A percentile compares a stretch with the other conserved stretches of the same genome.
These are phyloP conservation scores for Tetragnatha montana DNA, from an alignment of 2,888 invertebrate species.

Conservation along the genomic window DNA sequence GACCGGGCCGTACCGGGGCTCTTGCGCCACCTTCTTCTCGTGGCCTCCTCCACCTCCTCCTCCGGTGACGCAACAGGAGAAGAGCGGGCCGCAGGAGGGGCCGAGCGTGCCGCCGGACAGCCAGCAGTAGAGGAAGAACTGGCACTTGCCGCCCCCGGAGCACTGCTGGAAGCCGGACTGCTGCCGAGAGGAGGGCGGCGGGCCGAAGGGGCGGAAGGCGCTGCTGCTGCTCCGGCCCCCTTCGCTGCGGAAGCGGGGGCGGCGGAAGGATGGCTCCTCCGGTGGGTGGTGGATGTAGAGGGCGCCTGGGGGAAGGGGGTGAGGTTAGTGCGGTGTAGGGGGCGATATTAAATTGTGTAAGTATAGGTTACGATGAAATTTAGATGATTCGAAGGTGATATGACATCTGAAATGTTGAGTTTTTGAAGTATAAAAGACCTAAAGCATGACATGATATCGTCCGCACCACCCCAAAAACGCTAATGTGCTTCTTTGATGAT, in stretches of 20 bases:
- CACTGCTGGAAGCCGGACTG: conserved; percentile 65
- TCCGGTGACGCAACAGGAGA: conserved; percentile 72
- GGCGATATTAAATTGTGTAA: too few species aligned
- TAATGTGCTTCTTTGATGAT: too few species aligned
- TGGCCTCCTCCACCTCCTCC: background rate
- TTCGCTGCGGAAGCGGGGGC: conserved; percentile 21
- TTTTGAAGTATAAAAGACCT: too few species aligned
- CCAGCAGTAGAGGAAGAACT: conserved; percentile 73
- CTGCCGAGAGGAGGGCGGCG: conserved; percentile 41
- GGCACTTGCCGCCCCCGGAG: conserved; percentile 72
- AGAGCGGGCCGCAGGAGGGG: conserved; percentile 73
- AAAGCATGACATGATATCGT: too few species aligned
- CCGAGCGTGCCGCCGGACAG: conserved; percentile 73
- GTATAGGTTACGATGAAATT: too few species aligned
- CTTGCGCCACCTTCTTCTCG: conserved; percentile 41
- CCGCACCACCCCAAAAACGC: too few species aligned
- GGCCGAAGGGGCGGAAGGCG: conserved; percentile 24
- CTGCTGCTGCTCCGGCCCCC: conserved; percentile 27
- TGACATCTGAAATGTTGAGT: too few species aligned
- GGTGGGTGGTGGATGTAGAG: conserved; percentile 60
- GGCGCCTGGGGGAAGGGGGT: conserved; percentile 17
- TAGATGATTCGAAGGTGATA: too few species aligned
- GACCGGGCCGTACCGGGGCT: conserved; percentile 81
- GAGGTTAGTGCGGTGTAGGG: too few species aligned
- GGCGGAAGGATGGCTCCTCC: background rate